Evolutionary conservation across 2,797 vertebrate species (phyloP).

Genomic region (Enteromius argenteus): DNA sequence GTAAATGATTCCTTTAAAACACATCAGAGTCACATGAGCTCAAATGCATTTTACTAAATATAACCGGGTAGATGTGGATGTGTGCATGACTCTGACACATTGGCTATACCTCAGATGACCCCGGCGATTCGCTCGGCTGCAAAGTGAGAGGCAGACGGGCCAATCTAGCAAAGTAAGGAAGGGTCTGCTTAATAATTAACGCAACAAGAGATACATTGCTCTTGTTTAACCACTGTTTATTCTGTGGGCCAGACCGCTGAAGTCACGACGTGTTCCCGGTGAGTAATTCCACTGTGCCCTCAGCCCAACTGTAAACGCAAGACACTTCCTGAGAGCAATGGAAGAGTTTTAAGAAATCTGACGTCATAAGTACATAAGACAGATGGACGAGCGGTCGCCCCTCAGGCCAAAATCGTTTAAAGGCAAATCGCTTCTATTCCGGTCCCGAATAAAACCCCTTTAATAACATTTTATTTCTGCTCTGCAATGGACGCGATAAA

Average conservation of each 20-base stretch:
- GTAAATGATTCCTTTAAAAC: constrained; percentile 20
- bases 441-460: constrained; percentile 29
- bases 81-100: constrained; percentile 57
- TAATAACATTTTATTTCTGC: constrained; percentile 49
- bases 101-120: constrained; percentile 74
- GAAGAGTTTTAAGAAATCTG: constrained; percentile 29
- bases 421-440: constrained; percentile 47
- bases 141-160: constrained; percentile 70
- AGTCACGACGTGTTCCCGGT: constrained; percentile 62
- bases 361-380: constrained; percentile 43
- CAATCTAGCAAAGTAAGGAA: constrained; percentile 82
- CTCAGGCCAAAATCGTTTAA: constrained; percentile 31
- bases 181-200: constrained; percentile 83
- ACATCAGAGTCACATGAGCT: constrained; percentile 11
- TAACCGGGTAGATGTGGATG: constrained; percentile 15
- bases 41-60: constrained; percentile 33
- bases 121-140: constrained; percentile 41
- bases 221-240: constrained; percentile 80
- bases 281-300: constrained; percentile 46
- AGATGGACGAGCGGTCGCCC: constrained; percentile 19
- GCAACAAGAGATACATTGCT: constrained; percentile 81
- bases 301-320: constrained; percentile 1
- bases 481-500: constrained; percentile 36
- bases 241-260: constrained; percentile 73
- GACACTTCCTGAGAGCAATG: constrained; percentile 8